A percentile compares a stretch with the other conserved stretches of the same genome.
These are phyloP conservation scores for Alloplasta piceator DNA, from an alignment of 2,888 invertebrate species.

Conservation along the genomic window DNA sequence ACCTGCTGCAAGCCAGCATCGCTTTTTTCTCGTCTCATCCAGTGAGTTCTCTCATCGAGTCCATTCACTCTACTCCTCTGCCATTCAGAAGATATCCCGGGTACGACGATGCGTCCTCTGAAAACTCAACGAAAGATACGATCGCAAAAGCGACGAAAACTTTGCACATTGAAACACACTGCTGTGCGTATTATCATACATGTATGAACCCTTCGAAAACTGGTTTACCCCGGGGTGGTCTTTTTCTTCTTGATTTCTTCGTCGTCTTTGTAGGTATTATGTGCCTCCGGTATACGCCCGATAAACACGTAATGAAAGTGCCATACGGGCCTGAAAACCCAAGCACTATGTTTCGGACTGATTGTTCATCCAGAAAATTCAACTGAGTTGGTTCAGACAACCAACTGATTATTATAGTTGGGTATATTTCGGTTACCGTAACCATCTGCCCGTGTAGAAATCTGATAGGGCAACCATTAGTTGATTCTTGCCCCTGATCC, in stretches of 20 bases:
- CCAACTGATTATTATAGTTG: too few species aligned
- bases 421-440: too few species aligned
- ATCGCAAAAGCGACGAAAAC: conserved; percentile 54
- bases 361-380: conserved; percentile 20
- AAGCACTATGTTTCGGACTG: background rate
- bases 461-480: too few species aligned
- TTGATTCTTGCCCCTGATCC: too few species aligned
- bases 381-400: conserved; percentile 13
- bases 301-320: conserved; percentile 60
- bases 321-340: background rate
- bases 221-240: conserved; percentile 64
- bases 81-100: conserved; percentile 74
- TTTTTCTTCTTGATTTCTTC: conserved; percentile 55
- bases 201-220: conserved; percentile 61
- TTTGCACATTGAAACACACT: conserved; percentile 42
- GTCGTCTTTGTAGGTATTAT: conserved; percentile 43
- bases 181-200: background rate
- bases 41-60: conserved; percentile 44
- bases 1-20: conserved; percentile 46
- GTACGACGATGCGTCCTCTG: conserved; percentile 44
- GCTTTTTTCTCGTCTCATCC: conserved; percentile 51
- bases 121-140: conserved; percentile 68
- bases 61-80: conserved; percentile 75
- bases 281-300: conserved; percentile 62
- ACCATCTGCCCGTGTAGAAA: too few species aligned